Base-by-base conservation (phyloP, 2,113 vertebrate species). In the Eurystomus gularis region DNA sequence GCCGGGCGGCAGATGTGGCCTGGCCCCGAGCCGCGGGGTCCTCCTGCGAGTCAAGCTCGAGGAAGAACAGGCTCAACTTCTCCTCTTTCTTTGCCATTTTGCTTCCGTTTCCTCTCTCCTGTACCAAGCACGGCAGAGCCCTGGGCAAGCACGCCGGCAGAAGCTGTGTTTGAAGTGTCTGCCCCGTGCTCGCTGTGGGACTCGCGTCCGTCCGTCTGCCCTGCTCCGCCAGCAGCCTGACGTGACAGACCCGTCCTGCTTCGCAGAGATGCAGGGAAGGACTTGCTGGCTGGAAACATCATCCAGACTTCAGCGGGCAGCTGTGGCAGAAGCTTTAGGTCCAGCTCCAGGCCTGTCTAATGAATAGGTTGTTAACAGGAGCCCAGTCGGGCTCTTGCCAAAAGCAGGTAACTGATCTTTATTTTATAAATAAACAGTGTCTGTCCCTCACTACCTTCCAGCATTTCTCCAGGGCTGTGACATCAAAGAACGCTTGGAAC, bases 391-490 rank as follows among this genome's bases (percentile, higher is more conserved):
- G 80, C 81, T 96, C 90, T 55, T 95, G 96, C 97, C 96, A 97
- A 94, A 73, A 90, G 66, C 89, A 97, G 96, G 96, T 96, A 97
- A 95, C 93, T 96, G 95, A 97, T 97, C 96, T 97, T 97, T 97
- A 91, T 97, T 97, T 97, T 97, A 96, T 95, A 97, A 97, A 90
- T 75, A 90, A 94, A 96, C 90, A 92, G 28, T 86, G 68, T 68
- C 60, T 95, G 86, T 86, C 33, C 39, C 40, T 78, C 62, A 77
- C 75, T 94, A 49, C 84, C 72, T 82, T 96, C 44, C 81, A 85
- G 61, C 92, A 55, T 96, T 94, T 96, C 87, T 94, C 14, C 82
- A 87, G 65, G 72, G 70, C 85, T 92, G 62, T 58, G 42, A 93
- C 88, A 80, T 97, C 97, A 97, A 93, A 98, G 97, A 94, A 76